These are phyloP conservation scores for Drosophila anomalata DNA, from an alignment of 2,888 invertebrate species.

Conservation along the genomic window DNA sequence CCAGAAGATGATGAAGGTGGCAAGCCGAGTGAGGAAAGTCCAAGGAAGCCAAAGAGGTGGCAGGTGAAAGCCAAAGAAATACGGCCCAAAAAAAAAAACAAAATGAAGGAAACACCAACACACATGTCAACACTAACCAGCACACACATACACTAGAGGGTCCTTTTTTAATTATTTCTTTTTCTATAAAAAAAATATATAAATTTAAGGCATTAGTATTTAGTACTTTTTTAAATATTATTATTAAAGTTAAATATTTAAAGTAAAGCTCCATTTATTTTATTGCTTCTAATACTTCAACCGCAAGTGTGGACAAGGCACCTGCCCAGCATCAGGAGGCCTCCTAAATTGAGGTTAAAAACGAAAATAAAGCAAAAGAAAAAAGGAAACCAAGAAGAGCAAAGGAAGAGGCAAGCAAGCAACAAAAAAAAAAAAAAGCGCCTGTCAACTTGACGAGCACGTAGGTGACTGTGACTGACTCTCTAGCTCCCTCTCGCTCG, in stretches of 20 bases:
- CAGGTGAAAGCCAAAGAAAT: conserved; percentile 26
- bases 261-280: not conserved
- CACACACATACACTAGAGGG: conserved; percentile 30
- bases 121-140: conserved; percentile 14
- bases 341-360: conserved; percentile 74
- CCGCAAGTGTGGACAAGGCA: conserved; percentile 53
- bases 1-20: conserved; percentile 23
- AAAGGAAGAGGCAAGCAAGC: conserved; percentile 2
- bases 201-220: not conserved
- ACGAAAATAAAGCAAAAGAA: conserved; percentile 46
- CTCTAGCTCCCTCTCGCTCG: not conserved
- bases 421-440: conserved; percentile 50
- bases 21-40: conserved; percentile 13
- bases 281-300: not conserved
- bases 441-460: conserved; percentile 65
- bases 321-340: conserved; percentile 70
- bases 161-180: conserved; percentile 8
- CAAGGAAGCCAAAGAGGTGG: conserved; percentile 31
- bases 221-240: not conserved
- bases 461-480: conserved; percentile 26
- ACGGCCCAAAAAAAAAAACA: conserved; percentile 3
- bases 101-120: conserved; percentile 34
- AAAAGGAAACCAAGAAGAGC: conserved; percentile 19
- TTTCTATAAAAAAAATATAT: not conserved
- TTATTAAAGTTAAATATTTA: not conserved